Conservation (phyloP, 2,888 invertebrate species). For the Tipula lateralis region DNA sequence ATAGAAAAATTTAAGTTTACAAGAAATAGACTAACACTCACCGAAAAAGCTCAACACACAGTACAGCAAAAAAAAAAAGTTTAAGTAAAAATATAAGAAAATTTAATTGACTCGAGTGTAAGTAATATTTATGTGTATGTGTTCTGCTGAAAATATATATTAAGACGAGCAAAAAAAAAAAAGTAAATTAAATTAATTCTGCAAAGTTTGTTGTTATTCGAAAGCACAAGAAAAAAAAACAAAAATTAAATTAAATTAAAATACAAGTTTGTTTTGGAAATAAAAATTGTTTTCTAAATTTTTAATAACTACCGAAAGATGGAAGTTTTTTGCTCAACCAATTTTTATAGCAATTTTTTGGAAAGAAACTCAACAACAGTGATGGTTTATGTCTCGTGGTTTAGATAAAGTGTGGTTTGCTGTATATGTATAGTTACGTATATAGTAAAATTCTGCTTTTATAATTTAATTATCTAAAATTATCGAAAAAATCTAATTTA, state of each 20-base stretch:
- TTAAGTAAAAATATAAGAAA: constrained; percentile 3
- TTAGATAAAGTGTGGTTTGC: neutral
- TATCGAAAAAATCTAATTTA: neutral
- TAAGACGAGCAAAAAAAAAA: neutral
- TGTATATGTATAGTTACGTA: too few species aligned
- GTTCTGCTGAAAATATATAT: neutral
- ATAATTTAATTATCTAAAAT: neutral
- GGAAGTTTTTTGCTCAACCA: neutral
- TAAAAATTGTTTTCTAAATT: neutral
- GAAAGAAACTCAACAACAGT: neutral
- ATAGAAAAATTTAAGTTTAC: neutral
- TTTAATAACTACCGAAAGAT: constrained; percentile 4
- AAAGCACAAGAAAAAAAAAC: neutral
- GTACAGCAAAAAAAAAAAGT: neutral
- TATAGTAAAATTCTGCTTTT: too few species aligned
- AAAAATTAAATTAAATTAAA: constrained; percentile 9
- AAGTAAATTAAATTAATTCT: neutral
- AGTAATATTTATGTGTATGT: neutral
- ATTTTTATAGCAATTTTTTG: neutral
- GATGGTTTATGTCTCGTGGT: neutral
- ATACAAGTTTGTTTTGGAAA: neutral
- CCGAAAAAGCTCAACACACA: neutral
- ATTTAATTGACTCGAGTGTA: neutral
- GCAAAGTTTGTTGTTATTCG: neutral
- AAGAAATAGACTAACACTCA: neutral